Conservation (phyloP, 2,888 invertebrate genomes). For the Caenorhabditis afra region DNA sequence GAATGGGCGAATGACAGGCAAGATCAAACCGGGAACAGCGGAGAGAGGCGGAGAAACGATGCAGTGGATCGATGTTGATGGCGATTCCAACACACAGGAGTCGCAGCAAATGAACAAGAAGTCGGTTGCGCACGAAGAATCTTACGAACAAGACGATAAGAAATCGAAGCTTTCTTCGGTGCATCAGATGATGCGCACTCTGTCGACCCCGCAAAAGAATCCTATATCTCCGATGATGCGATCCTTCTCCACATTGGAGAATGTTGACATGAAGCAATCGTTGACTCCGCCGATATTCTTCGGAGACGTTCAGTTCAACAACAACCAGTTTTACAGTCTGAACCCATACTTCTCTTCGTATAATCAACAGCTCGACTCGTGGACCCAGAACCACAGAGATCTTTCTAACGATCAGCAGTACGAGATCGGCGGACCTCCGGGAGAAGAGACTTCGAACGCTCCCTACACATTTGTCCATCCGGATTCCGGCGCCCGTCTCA, state of each 20-base stretch:
- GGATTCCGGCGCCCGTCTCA: conserved; percentile 38
- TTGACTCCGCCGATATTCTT: conserved; percentile 9
- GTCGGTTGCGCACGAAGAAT: too few relatives aligned
- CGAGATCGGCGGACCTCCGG: conserved; percentile 9
- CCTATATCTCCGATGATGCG: conserved; percentile 14
- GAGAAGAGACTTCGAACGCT: neutral
- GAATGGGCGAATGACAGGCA: conserved; percentile 23
- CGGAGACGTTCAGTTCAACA: conserved; percentile 22
- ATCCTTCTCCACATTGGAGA: conserved; percentile 14
- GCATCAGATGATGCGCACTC: conserved; percentile 10
- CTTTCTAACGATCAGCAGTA: conserved; percentile 2
- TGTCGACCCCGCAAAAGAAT: neutral
- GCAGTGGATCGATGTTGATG: conserved; percentile 32
- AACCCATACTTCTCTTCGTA: neutral
- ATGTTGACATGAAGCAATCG: conserved; percentile 6
- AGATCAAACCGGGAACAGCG: conserved; percentile 4
- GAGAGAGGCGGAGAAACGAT: conserved; percentile 23
- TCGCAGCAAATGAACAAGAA: neutral
- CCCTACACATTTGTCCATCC: conserved; percentile 44
- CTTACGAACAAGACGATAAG: too few relatives aligned
- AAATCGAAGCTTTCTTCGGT: neutral
- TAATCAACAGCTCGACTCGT: neutral
- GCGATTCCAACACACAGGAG: neutral
- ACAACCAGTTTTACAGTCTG: conserved; percentile 13
- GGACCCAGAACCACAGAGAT: conserved; percentile 3